Conservation (phyloP, 2,888 invertebrate species). For the Pandemis cinnamomeana region DNA sequence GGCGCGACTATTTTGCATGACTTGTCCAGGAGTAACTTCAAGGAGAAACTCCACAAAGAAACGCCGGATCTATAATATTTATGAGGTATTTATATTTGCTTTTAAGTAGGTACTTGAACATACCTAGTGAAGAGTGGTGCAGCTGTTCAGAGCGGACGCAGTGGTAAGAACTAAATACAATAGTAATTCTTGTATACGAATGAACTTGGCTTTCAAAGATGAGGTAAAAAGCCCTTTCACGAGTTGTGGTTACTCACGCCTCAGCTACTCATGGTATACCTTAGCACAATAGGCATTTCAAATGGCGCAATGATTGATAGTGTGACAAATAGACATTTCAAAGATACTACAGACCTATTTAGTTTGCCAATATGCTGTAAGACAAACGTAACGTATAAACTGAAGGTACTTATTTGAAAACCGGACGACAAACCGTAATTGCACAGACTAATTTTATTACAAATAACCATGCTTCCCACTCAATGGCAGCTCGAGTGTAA, state of each 20-base stretch:
- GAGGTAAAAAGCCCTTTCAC: not conserved
- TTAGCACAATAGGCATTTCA: not conserved
- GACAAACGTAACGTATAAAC: not conserved
- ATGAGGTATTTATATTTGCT: not conserved
- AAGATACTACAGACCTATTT: not conserved
- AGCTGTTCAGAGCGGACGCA: not conserved
- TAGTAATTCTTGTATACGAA: not conserved
- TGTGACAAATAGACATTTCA: not conserved
- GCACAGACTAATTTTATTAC: conserved; percentile 42
- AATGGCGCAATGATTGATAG: not conserved
- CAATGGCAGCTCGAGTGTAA: conserved; percentile 52
- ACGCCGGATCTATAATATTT: no score
- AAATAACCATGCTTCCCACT: conserved; percentile 56
- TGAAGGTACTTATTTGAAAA: conserved; percentile 2
- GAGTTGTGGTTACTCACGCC: not conserved
- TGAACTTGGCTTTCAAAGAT: not conserved
- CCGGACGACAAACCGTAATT: not conserved
- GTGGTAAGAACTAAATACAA: not conserved
- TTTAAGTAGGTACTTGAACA: not conserved
- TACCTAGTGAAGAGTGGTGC: no score
- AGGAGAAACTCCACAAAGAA: no score
- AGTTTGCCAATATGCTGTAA: not conserved
- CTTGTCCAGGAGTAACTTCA: no score
- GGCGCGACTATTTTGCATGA: no score
- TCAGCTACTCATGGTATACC: not conserved